Evolutionary conservation across 2,797 vertebrate species (phyloP).

Genomic region (Gallinago nigripennis): DNA sequence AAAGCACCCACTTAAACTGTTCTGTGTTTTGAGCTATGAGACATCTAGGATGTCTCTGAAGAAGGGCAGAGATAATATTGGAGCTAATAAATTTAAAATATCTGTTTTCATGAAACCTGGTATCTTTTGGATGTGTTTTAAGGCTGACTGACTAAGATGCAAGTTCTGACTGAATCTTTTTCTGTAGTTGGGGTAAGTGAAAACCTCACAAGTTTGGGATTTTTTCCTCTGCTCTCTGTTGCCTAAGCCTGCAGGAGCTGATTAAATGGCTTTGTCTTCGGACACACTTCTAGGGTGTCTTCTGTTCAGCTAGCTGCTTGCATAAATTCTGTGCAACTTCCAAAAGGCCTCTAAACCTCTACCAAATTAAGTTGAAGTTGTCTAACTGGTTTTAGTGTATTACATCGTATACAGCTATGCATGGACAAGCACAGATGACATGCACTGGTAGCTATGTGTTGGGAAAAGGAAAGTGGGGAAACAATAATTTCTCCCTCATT

Average conservation of each 20-base stretch:
- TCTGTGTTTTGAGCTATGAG: background rate
- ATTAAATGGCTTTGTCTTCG: background rate
- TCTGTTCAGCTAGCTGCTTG: background rate
- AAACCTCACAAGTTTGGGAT: fast-evolving
- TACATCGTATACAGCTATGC: background rate
- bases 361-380: background rate
- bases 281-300: background rate
- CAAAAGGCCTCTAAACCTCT: background rate
- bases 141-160: background rate
- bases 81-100: background rate
- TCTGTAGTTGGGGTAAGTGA: background rate
- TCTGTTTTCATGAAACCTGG: background rate
- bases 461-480: background rate
- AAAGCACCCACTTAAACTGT: background rate
- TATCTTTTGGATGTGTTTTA: slow-evolving; percentile 6
- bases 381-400: background rate
- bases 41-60: background rate
- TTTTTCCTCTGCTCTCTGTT: background rate
- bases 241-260: background rate
- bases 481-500: background rate
- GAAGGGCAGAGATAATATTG: background rate
- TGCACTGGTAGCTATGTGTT: background rate
- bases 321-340: background rate
- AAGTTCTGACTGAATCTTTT: background rate
- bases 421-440: background rate